phyloP scores from a whole-genome alignment of 1,140 invertebrate genomes.

The Drosophila busckii region DNA sequence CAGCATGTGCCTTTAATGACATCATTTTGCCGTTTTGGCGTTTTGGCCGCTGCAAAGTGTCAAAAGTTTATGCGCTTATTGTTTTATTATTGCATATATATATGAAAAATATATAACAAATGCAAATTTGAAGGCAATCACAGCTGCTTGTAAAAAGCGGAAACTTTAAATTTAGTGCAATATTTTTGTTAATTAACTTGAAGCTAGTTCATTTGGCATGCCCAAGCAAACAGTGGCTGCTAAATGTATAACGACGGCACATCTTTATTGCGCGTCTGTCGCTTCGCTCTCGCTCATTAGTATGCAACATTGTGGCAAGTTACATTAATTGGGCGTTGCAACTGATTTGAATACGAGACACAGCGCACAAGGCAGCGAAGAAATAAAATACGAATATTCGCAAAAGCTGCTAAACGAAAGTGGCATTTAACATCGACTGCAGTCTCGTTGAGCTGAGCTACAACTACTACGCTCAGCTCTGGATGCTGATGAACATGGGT shows the following conservation, averaged over 20 bases:
- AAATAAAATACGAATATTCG: conserved; percentile 21
- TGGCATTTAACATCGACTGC: conserved; percentile 21
- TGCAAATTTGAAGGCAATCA: conserved; percentile 13
- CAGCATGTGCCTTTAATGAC: conserved; percentile 75
- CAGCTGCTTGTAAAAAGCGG: background rate
- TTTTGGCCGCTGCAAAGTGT: conserved; percentile 54
- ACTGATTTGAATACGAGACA: conserved; percentile 71
- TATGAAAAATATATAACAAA: conserved; percentile 61
- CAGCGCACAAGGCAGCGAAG: conserved; percentile 9
- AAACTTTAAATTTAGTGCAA: too few relatives aligned
- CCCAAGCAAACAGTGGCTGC: conserved; percentile 4
- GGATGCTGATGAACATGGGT: conserved; percentile 39
- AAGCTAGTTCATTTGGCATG: conserved; percentile 15
- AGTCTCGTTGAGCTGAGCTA: too few relatives aligned
- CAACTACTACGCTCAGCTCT: too few relatives aligned
- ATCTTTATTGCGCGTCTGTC: too few relatives aligned
- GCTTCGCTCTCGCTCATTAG: conserved; percentile 72
- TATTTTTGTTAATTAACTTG: conserved; percentile 9
- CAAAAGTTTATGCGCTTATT: conserved; percentile 72
- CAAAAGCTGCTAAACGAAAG: conserved; percentile 25
- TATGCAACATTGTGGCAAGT: conserved; percentile 70
- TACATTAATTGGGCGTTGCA: conserved; percentile 78
- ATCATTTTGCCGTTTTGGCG: conserved; percentile 53
- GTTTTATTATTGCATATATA: conserved; percentile 66
- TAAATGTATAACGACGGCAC: conserved; percentile 10